Conservation (phyloP, 2,797 vertebrate species). For the Cyclopterus lumpus region DNA sequence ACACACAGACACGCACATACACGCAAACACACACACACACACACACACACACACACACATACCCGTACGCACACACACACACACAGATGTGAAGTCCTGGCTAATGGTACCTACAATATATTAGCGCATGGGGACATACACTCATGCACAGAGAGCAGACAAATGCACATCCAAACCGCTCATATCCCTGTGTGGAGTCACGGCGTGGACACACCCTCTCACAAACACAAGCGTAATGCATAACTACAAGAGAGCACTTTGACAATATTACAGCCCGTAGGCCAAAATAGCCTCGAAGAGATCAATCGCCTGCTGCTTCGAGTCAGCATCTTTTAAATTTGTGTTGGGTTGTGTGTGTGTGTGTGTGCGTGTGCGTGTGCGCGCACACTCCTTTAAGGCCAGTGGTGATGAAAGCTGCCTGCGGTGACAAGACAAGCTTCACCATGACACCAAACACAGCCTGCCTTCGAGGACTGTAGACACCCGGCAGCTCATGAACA, state of each 20-base stretch:
- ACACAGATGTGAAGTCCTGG: conserved; percentile 12
- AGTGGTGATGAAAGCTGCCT: conserved; percentile 58
- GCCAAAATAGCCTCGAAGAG: conserved; percentile 57
- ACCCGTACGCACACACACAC: conserved; percentile 24
- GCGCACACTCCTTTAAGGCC: conserved; percentile 34
- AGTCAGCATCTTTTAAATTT: conserved; percentile 49
- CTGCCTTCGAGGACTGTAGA: conserved; percentile 42
- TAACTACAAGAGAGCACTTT: conserved; percentile 43
- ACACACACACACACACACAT: background rate
- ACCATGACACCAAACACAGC: conserved; percentile 63
- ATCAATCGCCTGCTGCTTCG: conserved; percentile 39
- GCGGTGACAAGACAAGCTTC: conserved; percentile 57
- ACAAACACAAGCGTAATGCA: conserved; percentile 25
- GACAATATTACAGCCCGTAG: conserved; percentile 66
- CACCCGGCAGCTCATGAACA: conserved; percentile 43
- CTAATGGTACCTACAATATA: conserved; percentile 21
- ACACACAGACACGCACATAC: background rate
- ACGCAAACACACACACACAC: background rate
- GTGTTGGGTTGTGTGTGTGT: conserved; percentile 1
- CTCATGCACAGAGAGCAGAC: background rate
- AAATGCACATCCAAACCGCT: conserved; percentile 36
- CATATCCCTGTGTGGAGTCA: conserved; percentile 20
- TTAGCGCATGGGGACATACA: conserved; percentile 1
- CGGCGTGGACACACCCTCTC: conserved; percentile 19
- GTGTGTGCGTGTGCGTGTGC: conserved; percentile 13